Evolutionary conservation across 2,888 invertebrate species (phyloP).

Genomic region (Fragum sueziense): DNA sequence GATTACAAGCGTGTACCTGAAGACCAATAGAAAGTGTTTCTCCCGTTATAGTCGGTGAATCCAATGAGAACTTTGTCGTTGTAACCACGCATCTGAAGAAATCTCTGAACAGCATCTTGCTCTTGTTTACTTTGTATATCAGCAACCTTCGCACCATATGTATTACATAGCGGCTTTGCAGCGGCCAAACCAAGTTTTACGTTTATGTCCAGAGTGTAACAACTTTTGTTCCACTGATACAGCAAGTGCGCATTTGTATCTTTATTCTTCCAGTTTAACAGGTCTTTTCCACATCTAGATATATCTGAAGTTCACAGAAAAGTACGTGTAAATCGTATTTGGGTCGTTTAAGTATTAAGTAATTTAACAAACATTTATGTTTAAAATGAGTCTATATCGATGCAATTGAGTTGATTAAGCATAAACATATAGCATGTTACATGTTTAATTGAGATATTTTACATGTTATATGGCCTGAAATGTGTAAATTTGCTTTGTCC

Average conservation of each 20-base stretch:
- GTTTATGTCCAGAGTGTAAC: not conserved
- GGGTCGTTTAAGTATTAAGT: no score
- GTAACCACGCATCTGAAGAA: not conserved
- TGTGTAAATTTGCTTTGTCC: no score
- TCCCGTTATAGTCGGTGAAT: not conserved
- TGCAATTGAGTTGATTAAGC: no score
- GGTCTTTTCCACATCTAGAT: not conserved
- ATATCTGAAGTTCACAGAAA: no score
- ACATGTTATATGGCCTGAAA: no score
- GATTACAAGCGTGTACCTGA: no score
- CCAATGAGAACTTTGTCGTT: not conserved
- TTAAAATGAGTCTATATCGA: no score
- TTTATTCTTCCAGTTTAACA: not conserved
- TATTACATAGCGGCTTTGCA: not conserved
- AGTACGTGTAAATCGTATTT: no score
- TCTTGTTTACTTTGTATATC: not conserved
- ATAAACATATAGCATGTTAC: no score
- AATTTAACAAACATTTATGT: no score
- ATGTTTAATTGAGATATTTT: no score
- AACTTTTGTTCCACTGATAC: not conserved
- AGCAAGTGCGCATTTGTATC: not conserved
- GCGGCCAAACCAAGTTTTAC: not conserved
- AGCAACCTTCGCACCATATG: not conserved
- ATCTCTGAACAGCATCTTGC: not conserved
- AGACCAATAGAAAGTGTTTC: not conserved